Base-by-base conservation (phyloP, 2,888 invertebrate species). In the Lasioglossum villosulum region DNA sequence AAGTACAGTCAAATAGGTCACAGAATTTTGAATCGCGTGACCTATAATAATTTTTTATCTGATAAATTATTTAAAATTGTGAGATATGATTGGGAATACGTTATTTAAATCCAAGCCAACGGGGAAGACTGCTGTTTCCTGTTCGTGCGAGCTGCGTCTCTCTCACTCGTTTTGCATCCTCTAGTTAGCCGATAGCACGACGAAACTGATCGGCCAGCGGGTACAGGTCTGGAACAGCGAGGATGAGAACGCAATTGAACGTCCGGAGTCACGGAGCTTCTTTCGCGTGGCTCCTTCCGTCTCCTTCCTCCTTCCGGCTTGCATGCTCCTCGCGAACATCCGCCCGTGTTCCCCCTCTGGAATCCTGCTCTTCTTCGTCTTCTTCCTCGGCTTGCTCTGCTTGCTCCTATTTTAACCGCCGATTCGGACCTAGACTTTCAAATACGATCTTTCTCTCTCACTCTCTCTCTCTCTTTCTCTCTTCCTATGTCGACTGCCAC, bases 71-170 rank as follows among this genome's bases (percentile, higher is more conserved):
- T n/a, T n/a, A n/a, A n/a, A 56, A 12, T 12, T 56, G n/a, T 3
- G 0, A 12, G 56, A n/a, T n/a, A 3, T 3, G n/a, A n/a, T 56
- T n/a, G 52, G 8, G n/a, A 56, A n/a, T n/a, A 56, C 23, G 10
- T 56, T 92, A 92, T 94, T 94, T 92, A 93, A 94, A 94, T 94
- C 92, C 93, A 91, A 92, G 89, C 88, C 90, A 88, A 88, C 88
- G 78, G 72, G 80, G 48, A 48, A 23, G 48, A 78, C 78, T 70
- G 75, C 73, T 78, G 72, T 85, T 52, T 78, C 72, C 75, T 74
- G 30, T 39, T 78, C 78, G 23, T 68, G 8, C 19, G 10, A 10
- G 19, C 76, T 52, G 56, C 63, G 16, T n/a, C 70, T 52, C 71
- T 71, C 75, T 56, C 63, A n/a, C 72, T 56, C 45, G 70, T 10